Conservation (phyloP, 2,797 vertebrate species). For the Apodemus agrarius region DNA sequence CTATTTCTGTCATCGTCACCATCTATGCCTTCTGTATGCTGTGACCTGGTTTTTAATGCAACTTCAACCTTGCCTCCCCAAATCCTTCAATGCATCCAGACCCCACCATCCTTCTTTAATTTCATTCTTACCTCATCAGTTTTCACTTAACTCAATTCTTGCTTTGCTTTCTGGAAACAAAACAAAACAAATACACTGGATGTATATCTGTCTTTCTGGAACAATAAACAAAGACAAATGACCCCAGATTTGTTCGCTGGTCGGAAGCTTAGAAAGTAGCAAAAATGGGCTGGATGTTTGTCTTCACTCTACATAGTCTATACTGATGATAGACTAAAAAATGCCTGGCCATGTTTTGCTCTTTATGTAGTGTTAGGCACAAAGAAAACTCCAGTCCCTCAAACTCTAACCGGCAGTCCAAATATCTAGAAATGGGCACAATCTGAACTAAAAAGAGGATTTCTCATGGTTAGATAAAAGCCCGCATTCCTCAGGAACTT, state of each 20-base stretch:
- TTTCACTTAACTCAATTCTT: constrained; percentile 31
- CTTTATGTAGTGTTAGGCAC: not conserved
- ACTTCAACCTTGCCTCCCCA: not conserved
- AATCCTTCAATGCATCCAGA: not conserved
- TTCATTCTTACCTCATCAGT: not conserved
- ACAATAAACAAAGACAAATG: not conserved
- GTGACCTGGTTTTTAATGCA: not conserved
- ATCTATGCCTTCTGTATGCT: not conserved
- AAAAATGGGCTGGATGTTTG: not conserved
- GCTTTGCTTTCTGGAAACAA: constrained; percentile 49
- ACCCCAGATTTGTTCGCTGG: constrained; percentile 44
- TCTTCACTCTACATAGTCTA: constrained; percentile 3
- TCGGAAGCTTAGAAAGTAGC: not conserved
- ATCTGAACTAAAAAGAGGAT: not conserved
- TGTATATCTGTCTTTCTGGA: constrained; percentile 53
- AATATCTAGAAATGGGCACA: not conserved
- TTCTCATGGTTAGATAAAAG: not conserved
- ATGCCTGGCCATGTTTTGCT: not conserved
- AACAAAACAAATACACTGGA: not conserved
- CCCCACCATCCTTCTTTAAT: not conserved
- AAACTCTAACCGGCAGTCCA: not conserved
- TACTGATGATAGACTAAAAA: constrained; percentile 15
- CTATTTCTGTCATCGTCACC: constrained; percentile 12
- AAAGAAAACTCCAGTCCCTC: not conserved
- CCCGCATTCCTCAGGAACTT: not conserved